Conservation (phyloP, 2,888 invertebrate species). For the Serripes groenlandicus region DNA sequence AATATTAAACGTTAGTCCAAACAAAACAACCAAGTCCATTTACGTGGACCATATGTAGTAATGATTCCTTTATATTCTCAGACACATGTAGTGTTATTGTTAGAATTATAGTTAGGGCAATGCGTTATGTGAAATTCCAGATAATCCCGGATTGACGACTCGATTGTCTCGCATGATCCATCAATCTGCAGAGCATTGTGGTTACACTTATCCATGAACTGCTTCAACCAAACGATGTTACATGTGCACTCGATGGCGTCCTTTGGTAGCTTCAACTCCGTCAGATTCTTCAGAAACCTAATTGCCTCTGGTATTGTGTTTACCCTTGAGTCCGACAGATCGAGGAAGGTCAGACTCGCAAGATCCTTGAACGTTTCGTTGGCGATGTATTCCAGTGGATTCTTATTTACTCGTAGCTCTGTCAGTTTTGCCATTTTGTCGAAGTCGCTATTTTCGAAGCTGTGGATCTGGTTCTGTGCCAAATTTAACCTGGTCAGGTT, state of each 20-base stretch:
- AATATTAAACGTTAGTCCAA: no score
- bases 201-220: constrained; percentile 51
- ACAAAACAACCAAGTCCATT: no score
- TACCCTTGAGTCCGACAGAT: constrained; percentile 59
- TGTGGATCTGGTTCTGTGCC: constrained; percentile 69
- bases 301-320: constrained; percentile 69
- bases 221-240: constrained; percentile 70
- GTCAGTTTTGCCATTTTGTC: constrained; percentile 46
- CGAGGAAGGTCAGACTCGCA: constrained; percentile 38
- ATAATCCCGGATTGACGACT: constrained; percentile 53
- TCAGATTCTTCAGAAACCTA: constrained; percentile 39
- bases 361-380: constrained; percentile 67
- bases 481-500: constrained; percentile 64
- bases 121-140: constrained; percentile 39
- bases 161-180: constrained; percentile 70
- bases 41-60: no score
- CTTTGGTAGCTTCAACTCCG: constrained; percentile 37
- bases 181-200: constrained; percentile 40
- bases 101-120: constrained; percentile 60
- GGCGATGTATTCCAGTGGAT: constrained; percentile 71
- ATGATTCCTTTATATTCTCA: no score
- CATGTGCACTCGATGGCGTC: constrained; percentile 71
- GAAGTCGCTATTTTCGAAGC: constrained; percentile 71
- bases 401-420: constrained; percentile 56
- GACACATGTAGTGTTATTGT: constrained; percentile 4